Evolutionary conservation across 1,140 invertebrate genomes (phyloP).

Genomic region (Dermatophagoides farinae): DNA sequence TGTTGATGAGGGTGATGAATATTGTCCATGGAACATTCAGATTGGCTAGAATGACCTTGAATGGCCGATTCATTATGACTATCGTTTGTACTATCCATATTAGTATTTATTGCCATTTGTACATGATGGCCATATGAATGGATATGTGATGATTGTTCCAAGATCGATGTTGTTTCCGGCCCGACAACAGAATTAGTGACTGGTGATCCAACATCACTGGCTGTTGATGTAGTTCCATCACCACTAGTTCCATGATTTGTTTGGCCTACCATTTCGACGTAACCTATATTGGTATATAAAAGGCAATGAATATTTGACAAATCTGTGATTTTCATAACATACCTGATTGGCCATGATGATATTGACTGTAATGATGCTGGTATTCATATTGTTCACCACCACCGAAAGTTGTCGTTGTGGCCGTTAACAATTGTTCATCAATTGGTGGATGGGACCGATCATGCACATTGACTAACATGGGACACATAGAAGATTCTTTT

Average conservation of each 20-base stretch:
- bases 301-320: too few relatives aligned
- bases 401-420: not conserved
- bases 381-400: not conserved
- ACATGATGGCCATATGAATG: not conserved
- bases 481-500: constrained; percentile 18
- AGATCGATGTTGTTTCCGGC: too few relatives aligned
- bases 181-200: too few relatives aligned
- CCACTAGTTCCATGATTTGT: too few relatives aligned
- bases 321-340: too few relatives aligned
- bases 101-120: not conserved
- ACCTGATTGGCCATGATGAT: not conserved
- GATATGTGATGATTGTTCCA: not conserved
- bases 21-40: not conserved
- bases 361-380: not conserved
- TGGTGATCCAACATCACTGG: too few relatives aligned
- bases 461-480: constrained; percentile 22
- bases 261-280: too few relatives aligned
- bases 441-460: constrained; percentile 21
- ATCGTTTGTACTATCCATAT: not conserved
- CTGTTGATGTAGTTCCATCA: too few relatives aligned
- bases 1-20: not conserved
- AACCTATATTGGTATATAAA: too few relatives aligned
- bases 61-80: too few relatives aligned
- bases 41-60: not conserved
- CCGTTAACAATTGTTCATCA: constrained; percentile 5